A percentile compares a stretch with the other conserved stretches of the same genome.
Evolutionary conservation across 2,797 vertebrate genomes (phyloP).

Genomic region (Malacoraja senta): DNA sequence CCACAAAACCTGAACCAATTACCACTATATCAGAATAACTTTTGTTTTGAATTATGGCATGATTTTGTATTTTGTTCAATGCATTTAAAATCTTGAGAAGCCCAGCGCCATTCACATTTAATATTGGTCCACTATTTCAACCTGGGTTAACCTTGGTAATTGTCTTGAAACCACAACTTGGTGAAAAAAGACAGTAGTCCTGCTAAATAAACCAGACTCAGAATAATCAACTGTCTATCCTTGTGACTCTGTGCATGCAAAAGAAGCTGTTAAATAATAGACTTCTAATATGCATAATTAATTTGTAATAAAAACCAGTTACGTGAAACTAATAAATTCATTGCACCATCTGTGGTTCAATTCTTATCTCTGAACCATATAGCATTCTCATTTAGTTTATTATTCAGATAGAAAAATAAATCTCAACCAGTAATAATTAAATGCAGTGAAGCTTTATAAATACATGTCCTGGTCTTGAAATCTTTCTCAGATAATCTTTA

Average conservation of each 20-base stretch:
- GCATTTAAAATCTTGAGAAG: not conserved
- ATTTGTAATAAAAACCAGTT: not conserved
- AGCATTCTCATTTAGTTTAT: constrained; percentile 14
- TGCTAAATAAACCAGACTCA: not conserved
- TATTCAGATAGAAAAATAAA: constrained; percentile 15
- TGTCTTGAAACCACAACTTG: not conserved
- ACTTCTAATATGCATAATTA: constrained; percentile 16
- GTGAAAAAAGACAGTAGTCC: not conserved
- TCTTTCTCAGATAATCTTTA: not conserved
- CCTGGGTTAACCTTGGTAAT: too few species aligned
- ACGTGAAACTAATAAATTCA: constrained; percentile 16
- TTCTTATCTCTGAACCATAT: not conserved
- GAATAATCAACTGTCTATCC: not conserved
- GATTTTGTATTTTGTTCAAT: not conserved
- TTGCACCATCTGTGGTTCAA: not conserved
- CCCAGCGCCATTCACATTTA: not conserved
- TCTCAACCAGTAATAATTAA: not conserved
- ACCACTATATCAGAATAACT: not conserved
- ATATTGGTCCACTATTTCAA: not conserved
- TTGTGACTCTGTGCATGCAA: not conserved
- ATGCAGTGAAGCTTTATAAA: not conserved
- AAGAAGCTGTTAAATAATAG: not conserved
- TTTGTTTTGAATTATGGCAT: not conserved
- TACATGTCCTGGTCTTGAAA: not conserved
- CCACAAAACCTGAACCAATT: not conserved